Evolutionary conservation across 2,113 vertebrate species (phyloP).

Genomic region (Daubentonia madagascariensis): DNA sequence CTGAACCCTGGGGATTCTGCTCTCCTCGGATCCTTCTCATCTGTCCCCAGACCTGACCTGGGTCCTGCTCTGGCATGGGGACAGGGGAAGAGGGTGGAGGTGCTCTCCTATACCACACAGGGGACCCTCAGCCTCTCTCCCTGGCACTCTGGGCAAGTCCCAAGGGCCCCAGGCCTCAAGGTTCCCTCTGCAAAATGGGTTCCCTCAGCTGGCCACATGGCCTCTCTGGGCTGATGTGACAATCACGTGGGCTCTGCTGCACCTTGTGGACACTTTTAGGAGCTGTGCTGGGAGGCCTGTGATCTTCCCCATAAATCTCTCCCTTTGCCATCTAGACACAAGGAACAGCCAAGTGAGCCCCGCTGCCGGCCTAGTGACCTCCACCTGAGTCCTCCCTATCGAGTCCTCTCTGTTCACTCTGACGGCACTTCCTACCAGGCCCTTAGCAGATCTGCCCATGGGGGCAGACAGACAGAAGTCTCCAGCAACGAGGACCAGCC

Average conservation of each 20-base stretch:
- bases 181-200: not conserved
- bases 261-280: not conserved
- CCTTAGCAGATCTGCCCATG: not conserved
- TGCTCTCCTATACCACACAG: not conserved
- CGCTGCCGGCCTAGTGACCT: not conserved
- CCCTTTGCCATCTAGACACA: not conserved
- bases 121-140: not conserved
- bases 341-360: not conserved
- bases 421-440: not conserved
- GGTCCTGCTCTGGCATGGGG: not conserved
- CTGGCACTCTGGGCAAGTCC: not conserved
- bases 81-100: no score
- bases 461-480: not conserved
- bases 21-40: not conserved
- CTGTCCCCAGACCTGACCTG: not conserved
- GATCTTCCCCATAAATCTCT: not conserved
- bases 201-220: not conserved
- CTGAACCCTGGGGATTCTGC: not conserved
- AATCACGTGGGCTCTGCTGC: not conserved
- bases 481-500: not conserved
- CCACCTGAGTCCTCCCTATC: not conserved
- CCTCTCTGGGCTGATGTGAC: not conserved
- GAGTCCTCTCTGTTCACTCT: not conserved
- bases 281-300: not conserved
- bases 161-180: accelerated